phyloP scores from a whole-genome alignment of 23 tunicate genomes.

The Diplosoma virens region DNA sequence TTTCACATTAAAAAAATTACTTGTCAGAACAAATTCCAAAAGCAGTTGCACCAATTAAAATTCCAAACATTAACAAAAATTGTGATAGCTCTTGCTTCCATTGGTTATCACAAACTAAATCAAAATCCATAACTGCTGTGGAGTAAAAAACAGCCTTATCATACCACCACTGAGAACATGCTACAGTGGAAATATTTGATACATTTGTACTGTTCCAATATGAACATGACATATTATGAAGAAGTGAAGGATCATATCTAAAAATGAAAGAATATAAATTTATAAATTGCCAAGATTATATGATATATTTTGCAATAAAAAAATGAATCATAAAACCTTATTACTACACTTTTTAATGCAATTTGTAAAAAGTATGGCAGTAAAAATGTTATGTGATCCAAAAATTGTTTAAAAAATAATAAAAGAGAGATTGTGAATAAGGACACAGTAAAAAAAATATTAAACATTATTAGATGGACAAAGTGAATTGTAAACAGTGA shows the following conservation, averaged over 20 bases:
- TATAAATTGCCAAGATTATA: too few species aligned
- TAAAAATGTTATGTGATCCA: too few species aligned
- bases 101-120: conserved; percentile 60
- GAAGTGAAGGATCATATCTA: conserved; percentile 10
- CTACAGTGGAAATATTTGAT: not conserved
- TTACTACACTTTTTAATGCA: too few species aligned
- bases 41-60: conserved; percentile 56
- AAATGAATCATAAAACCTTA: too few species aligned
- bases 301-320: too few species aligned
- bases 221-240: conserved; percentile 17
- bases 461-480: too few species aligned
- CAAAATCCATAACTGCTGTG: conserved; percentile 69
- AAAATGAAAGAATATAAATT: not conserved
- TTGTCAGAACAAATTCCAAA: conserved; percentile 74
- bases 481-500: too few species aligned
- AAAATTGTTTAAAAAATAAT: too few species aligned
- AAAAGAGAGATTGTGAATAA: too few species aligned
- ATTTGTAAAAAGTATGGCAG: too few species aligned
- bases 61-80: conserved; percentile 75
- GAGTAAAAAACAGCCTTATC: conserved; percentile 37
- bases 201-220: conserved; percentile 12
- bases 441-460: too few species aligned
- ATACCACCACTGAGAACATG: conserved; percentile 53
- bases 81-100: conserved; percentile 66
- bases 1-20: conserved; percentile 19